Base-by-base conservation (phyloP, 1,140 invertebrate species). In the Vanessa tameamea region DNA sequence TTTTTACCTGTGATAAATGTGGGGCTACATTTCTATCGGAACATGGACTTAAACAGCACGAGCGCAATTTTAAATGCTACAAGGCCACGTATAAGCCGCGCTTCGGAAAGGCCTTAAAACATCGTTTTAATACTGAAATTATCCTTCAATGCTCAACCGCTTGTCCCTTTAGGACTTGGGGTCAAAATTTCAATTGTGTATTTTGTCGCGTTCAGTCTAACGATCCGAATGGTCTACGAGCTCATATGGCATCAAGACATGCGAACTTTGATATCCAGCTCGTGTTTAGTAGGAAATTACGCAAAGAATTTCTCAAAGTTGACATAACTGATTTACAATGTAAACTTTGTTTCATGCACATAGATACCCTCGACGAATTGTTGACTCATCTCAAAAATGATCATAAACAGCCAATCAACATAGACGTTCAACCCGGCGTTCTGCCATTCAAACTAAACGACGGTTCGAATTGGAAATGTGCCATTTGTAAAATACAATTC, bases 1-100 rank as follows among this genome's bases (percentile, higher is more conserved):
- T 91, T 74, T 92, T 87, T 57, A 92, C 89, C 0, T 92, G 90
- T 47, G 88, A 92, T 7, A 90, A 92, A 69, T 92, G 90, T 55
- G 82, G 86, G 9, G 89, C 90, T 0, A 92, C 90, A 0, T 92
- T 91, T 75, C 69, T 92, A 2, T 89, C 90, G 0, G 87, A 90
- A 47, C 88, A 92, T 23, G 90, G 90, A 0, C 77, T 91, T 47
- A 79, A 83, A 47, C 90, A 92, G 63, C 90, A 92, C 65, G 89
- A 90, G 69, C 81, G 88, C 3, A 87, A 88, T 64, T 90, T 92
- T 50, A 88, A 87, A 78, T 92, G 90, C 64, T 90, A 88, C 59
- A 90, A 89, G 20, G 80, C 85, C 1, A 84, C 87, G 0, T 92
- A 92, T 64, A 92, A 90, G 73, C 90, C 90, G 14, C 79, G 90